Percentiles rank a stretch among this genome's conserved stretches.
These are phyloP conservation scores for Heteractis magnifica DNA, from an alignment of 92 coral and sea anemone species.

Conservation along the genomic window DNA sequence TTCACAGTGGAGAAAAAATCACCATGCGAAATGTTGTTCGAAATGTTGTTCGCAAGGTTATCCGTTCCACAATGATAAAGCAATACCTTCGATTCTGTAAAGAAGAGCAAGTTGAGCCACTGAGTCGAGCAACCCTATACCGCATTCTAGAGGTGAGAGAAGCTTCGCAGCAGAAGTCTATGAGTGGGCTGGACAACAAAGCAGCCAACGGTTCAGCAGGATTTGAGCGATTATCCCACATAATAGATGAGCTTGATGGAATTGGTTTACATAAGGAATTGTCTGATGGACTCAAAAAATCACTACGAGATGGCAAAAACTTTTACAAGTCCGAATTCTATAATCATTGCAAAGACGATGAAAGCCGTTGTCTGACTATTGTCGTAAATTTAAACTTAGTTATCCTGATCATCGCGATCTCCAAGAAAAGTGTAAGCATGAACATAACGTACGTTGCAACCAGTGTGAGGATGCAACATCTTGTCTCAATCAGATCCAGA, in stretches of 20 bases:
- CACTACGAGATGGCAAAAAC: conserved; percentile 25
- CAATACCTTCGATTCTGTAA: conserved; percentile 18
- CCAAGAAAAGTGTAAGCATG: conserved; percentile 22
- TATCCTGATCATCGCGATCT: conserved; percentile 41
- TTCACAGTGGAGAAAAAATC: conserved; percentile 27
- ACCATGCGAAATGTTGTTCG: conserved; percentile 33
- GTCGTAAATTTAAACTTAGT: conserved; percentile 37
- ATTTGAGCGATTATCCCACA: conserved; percentile 10
- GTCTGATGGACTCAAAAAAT: conserved; percentile 14
- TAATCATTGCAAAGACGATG: conserved; percentile 43
- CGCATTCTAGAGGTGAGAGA: not conserved
- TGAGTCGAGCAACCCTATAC: conserved; percentile 7
- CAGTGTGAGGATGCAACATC: conserved; percentile 47
- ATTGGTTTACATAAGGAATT: conserved; percentile 27
- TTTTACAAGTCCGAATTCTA: not conserved
- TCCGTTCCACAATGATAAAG: conserved; percentile 32
- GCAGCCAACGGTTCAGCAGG: conserved; percentile 47
- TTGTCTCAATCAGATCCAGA: conserved; percentile 38
- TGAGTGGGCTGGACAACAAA: conserved; percentile 50
- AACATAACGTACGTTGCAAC: conserved; percentile 34
- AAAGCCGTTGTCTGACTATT: conserved; percentile 32
- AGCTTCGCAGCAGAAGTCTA: conserved; percentile 15
- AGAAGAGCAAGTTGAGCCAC: conserved; percentile 1
- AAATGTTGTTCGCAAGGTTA: conserved; percentile 29
- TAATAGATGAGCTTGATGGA: conserved; percentile 34